These are phyloP conservation scores for Trichacis sp. DNA, from an alignment of 2,888 invertebrate genomes.

Conservation along the genomic window DNA sequence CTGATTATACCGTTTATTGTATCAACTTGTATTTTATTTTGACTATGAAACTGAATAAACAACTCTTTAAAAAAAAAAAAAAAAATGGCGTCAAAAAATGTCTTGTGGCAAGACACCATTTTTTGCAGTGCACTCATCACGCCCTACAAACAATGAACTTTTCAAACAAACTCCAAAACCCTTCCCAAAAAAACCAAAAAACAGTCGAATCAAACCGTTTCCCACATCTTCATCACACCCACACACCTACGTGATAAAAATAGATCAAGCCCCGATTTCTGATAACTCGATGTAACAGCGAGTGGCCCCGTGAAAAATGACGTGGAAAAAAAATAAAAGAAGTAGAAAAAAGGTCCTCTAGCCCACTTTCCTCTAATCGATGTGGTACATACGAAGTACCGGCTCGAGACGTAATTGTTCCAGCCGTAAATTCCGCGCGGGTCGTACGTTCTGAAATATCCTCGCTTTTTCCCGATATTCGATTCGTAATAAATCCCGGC, in stretches of 20 bases:
- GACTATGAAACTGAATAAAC: too few species aligned
- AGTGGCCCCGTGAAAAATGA: not conserved
- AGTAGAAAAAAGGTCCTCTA: not conserved
- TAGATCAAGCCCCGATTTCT: not conserved
- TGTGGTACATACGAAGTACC: constrained; percentile 3
- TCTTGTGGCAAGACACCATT: too few species aligned
- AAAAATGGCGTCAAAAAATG: too few species aligned
- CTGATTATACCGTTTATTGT: too few species aligned
- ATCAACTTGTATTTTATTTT: too few species aligned
- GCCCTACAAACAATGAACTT: too few species aligned
- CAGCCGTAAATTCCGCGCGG: constrained; percentile 18
- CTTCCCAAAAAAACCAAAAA: too few species aligned
- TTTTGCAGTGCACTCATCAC: too few species aligned
- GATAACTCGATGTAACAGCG: not conserved
- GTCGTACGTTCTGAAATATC: constrained; percentile 21
- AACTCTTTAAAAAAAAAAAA: too few species aligned
- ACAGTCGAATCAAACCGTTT: too few species aligned
- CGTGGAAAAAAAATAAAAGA: not conserved
- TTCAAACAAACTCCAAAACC: too few species aligned
- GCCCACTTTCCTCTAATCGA: constrained; percentile 5
- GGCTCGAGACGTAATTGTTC: constrained; percentile 13
- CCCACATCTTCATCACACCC: not conserved
- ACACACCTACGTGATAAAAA: constrained; percentile 1
- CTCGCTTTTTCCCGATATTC: constrained; percentile 12
- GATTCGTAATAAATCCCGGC: constrained; percentile 15